Evolutionary conservation across 2,797 vertebrate species (phyloP).

Genomic region (Leucoraja ocellata): DNA sequence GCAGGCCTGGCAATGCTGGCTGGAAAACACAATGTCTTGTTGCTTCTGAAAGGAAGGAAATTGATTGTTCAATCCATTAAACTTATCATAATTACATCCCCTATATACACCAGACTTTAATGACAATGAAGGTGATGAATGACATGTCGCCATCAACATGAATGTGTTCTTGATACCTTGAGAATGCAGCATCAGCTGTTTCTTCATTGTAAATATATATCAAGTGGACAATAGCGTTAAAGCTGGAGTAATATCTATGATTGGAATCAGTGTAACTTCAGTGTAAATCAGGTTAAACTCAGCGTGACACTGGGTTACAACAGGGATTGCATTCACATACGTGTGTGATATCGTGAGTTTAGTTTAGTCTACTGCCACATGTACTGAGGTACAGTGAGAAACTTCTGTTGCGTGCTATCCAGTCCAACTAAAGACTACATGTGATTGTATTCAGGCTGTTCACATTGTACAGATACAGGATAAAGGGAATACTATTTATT

Average conservation of each 20-base stretch:
- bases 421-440: no score
- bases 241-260: not conserved
- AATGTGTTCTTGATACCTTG: not conserved
- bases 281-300: not conserved
- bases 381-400: no score
- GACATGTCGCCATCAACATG: not conserved
- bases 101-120: conserved; percentile 2
- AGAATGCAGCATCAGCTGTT: not conserved
- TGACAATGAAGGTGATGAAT: not conserved
- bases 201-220: not conserved
- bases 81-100: not conserved
- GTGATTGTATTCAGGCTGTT: no score
- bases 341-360: no score
- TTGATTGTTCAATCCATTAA: not conserved
- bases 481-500: no score
- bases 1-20: not conserved
- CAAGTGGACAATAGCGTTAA: not conserved
- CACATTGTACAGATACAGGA: no score
- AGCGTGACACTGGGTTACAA: not conserved
- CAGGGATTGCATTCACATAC: not conserved
- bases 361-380: no score
- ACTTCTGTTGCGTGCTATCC: no score
- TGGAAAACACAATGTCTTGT: not conserved
- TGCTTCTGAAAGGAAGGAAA: not conserved
- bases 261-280: not conserved